Evolutionary conservation across 2,888 invertebrate genomes (phyloP).

Genomic region (Drosophila limbata): DNA sequence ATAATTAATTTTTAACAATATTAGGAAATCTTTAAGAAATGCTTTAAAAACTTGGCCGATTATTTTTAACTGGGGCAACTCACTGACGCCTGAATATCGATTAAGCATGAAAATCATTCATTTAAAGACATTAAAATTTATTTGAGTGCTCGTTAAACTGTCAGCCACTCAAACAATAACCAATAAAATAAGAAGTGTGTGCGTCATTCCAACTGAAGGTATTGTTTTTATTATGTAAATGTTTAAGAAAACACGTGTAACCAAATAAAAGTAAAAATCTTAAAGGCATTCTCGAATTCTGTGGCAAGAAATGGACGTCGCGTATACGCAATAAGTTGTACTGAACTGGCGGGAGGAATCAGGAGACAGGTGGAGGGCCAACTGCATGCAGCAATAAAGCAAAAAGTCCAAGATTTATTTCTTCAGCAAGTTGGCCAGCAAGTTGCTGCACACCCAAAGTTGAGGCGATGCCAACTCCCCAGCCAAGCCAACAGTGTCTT

Average conservation of each 20-base stretch:
- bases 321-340: constrained; percentile 67
- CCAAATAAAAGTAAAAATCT: constrained; percentile 33
- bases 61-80: constrained; percentile 30
- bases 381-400: constrained; percentile 71
- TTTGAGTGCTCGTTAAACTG: constrained; percentile 76
- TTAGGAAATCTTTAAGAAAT: not conserved
- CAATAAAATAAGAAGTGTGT: constrained; percentile 68
- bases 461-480: constrained; percentile 45
- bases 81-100: constrained; percentile 45
- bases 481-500: constrained; percentile 39
- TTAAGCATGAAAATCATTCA: constrained; percentile 68
- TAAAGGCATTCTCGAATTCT: constrained; percentile 40
- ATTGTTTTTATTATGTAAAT: constrained; percentile 68
- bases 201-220: constrained; percentile 36
- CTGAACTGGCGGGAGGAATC: constrained; percentile 12
- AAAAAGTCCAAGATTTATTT: constrained; percentile 80
- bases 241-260: constrained; percentile 70
- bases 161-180: constrained; percentile 62
- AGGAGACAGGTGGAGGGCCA: constrained; percentile 24
- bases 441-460: constrained; percentile 38
- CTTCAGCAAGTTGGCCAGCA: constrained; percentile 57
- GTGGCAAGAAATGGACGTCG: constrained; percentile 20
- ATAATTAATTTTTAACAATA: constrained; percentile 4
- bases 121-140: constrained; percentile 78
- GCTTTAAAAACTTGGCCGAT: constrained; percentile 3